Evolutionary conservation across 2,888 invertebrate genomes (phyloP).

Genomic region (Eilema griseolum): DNA sequence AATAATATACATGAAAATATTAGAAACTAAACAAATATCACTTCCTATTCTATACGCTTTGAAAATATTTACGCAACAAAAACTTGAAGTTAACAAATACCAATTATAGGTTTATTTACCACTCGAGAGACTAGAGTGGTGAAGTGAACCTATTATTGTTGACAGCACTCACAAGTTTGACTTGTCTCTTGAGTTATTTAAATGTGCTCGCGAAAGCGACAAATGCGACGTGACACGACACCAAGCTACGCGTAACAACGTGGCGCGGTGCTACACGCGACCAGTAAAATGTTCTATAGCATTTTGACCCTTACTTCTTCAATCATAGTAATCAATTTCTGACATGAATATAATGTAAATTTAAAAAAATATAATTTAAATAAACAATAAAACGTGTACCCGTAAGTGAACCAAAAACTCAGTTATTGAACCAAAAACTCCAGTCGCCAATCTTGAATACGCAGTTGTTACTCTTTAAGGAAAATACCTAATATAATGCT

Average conservation of each 20-base stretch:
- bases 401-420: too few species aligned
- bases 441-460: not conserved
- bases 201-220: conserved; percentile 36
- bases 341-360: too few species aligned
- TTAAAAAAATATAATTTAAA: too few species aligned
- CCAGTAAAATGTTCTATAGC: not conserved
- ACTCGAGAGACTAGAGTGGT: not conserved
- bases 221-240: not conserved
- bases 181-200: conserved; percentile 21
- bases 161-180: not conserved
- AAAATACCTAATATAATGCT: not conserved
- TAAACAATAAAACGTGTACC: too few species aligned
- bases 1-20: too few species aligned
- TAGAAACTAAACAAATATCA: not conserved
- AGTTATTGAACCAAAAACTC: not conserved
- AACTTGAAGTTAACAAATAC: not conserved
- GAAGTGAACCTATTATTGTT: conserved; percentile 4
- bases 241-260: not conserved
- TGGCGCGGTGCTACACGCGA: not conserved
- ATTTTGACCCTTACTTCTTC: not conserved
- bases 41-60: not conserved
- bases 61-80: not conserved
- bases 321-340: not conserved
- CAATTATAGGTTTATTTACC: conserved; percentile 1
- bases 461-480: not conserved